Base-by-base conservation (phyloP, 1,140 invertebrate species). In the Hyles euphorbiae region DNA sequence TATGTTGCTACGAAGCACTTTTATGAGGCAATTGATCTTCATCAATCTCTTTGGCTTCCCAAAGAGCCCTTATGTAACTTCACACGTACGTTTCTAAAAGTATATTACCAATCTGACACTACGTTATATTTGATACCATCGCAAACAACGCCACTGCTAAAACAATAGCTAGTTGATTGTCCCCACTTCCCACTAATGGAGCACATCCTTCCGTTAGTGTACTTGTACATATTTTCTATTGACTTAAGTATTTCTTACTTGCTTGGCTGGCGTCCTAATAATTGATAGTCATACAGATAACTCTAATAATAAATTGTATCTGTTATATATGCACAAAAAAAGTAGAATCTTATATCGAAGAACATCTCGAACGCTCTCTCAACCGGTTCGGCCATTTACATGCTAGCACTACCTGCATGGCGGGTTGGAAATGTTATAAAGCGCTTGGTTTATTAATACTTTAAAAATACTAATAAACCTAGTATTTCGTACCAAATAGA, bases 91-190 rank as follows among this genome's bases (percentile, higher is more conserved):
- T 22, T 22, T 22, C 22, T 22, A 5, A 47, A 7, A 32, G 44
- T 48, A 10, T 12, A 32, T 46, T 55, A 88, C 81, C 83, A 86
- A 56, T 88, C 80, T 10, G 72, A 63, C 7, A 83, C 74, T 3
- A 83, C 84, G 36, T 83, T 86, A 58, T 88, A 86, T 34, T 81
- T 79, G 53, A 88, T 83, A 8, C 84, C 84, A 22, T 88, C 85
- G 53, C 85, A 88, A 0, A 83, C 81, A 0, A 86, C 83, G 2
- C 83, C 83, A 33, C 67, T 82, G 9, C 83, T 88, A 55, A 86
- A 82, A 43, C 85, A 88, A 54, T 65, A 86, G 9, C 74, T 32
- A 0, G 62, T 33, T 0, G 22, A 22, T 22, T 22, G 22, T 22
- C 22, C 22, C 22, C 22, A 22, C 22, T 22, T 22, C 22, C 55